Base-by-base conservation (phyloP, 2,888 invertebrate species). In the Cantharis nigra region DNA sequence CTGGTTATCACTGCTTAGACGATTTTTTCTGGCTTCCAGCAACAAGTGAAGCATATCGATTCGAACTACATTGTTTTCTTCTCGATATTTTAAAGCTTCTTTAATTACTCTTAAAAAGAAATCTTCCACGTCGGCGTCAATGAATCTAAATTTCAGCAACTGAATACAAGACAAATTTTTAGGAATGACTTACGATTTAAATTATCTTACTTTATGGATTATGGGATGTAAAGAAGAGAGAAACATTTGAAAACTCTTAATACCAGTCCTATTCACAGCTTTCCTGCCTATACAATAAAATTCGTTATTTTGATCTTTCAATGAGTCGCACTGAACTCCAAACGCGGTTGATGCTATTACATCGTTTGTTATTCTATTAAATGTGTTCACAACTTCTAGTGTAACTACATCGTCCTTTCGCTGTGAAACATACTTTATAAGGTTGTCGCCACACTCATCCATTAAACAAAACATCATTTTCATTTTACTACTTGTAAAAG, bases 401-500 rank as follows among this genome's bases (percentile, higher is more conserved):
- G 11, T 11, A 11, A 11, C 11, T 3, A 30, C 30, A 3, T 10
- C 11, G 3, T 23, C 69, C 2, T 11, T 69, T 9, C 9, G 7
- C 3, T 23, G 9, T 23, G 9, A 20, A 20, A 16, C 3, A 69
- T 69, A 23, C 9, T 69, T 13, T 0, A 69, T 9, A 0, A 69
- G 9, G 4, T 16, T 14, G 3, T 63, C 3, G 10, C 16, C 9
- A 9, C 16, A 14, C 9, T 63, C 82, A 0, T 80, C 77, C 71
- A 87, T 85, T 23, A 86, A 72, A 3, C 71, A 75, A 64, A 85
- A 87, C 81, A 87, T 85, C 13, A 78, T 75, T 33, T 83, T 83
- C 86, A 88, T 86, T 84, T 88, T 88, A 74, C 86, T 85, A 20
- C 85, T 83, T 7, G 87, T 87, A 79, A 87, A 87, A 7, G 83